Evolutionary conservation across 2,888 invertebrate genomes (phyloP), one percentile per base, ranked within the genome.

Genomic region (Calameuta pallipes): DNA sequence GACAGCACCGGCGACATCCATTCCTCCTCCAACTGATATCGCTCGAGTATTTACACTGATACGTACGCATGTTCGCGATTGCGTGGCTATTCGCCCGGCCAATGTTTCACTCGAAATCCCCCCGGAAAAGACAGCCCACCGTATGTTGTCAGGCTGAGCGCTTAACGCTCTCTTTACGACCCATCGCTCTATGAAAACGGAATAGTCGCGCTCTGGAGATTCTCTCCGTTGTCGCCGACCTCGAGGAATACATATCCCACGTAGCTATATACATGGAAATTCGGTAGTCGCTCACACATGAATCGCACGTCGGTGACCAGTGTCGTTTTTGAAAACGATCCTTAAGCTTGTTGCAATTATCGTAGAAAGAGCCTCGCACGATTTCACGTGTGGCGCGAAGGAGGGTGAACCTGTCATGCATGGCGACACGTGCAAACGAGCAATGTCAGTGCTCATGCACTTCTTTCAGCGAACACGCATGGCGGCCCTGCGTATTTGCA

Each of bases 51-150:
- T 71, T 71, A 71, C 71, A 71, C 71, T 71, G 71, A 71, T 71
- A 71, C 71, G 71, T 71, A 71, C 71, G 71, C 71, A 31, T 71
- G 71, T 71, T 71, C 71, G 33, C 71, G 71, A 71, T 71, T 71
- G 34, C 41, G 77, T 35, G 70, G 70, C 37, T 78, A 78, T 78
- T 78, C 75, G 75, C 74, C 75, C 75, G 78, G 56, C 71, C 75
- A 78, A 78, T 78, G 78, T 75, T 78, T 78, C 75, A 75, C 75
- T 75, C 75, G 75, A 78, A 78, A 75, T 78, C 71, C 13, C 36
- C 56, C 23, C 6, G 56, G 23, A 56, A 56, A 23, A 56, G 56
- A 9, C 56, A 56, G 23, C 9, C 56, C 23, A 9, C 56, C 56
- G 23, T 56, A 56, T 23, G 56, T 56, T 23, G 56, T 56, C 56